Percentiles rank a stretch among this genome's conserved stretches.
These are phyloP conservation scores for Streptopelia turtur DNA, from an alignment of 2,797 vertebrate genomes.

Conservation along the genomic window DNA sequence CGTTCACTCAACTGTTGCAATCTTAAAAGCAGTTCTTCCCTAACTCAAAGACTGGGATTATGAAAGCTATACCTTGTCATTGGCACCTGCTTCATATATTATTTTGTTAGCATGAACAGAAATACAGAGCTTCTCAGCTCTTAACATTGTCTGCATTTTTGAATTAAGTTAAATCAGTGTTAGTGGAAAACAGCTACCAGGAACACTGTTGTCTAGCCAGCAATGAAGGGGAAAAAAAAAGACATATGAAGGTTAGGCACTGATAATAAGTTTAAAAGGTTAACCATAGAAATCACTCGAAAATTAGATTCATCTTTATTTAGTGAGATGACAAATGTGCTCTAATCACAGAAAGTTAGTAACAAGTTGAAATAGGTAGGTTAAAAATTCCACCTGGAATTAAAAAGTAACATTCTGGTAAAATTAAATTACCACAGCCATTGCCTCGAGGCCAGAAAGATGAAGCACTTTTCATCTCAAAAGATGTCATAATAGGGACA, in stretches of 20 bases:
- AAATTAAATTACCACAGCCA: not conserved
- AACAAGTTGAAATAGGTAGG: not conserved
- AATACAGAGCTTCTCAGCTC: not conserved
- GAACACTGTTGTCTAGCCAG: not conserved
- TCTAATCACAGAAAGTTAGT: not conserved
- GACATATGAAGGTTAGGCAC: not conserved
- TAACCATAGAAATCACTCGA: not conserved
- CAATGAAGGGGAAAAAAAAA: rapidly evolving
- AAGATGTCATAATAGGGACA: not conserved
- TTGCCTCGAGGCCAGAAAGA: not conserved
- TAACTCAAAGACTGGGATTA: not conserved
- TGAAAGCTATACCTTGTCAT: not conserved
- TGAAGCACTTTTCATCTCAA: not conserved
- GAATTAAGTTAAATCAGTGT: not conserved
- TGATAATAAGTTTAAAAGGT: not conserved
- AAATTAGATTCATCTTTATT: not conserved
- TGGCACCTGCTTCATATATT: not conserved
- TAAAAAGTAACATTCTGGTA: not conserved
- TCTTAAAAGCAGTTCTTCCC: not conserved
- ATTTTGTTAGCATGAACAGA: not conserved
- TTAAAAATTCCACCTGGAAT: not conserved
- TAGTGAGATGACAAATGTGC: not conserved
- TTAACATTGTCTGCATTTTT: not conserved
- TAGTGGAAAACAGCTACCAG: not conserved
- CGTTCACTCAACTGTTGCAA: not conserved